Percentiles rank a stretch among this genome's conserved stretches.
Evolutionary conservation across 2,113 vertebrate genomes (phyloP).

Genomic region (Gnathonemus longibarbis): DNA sequence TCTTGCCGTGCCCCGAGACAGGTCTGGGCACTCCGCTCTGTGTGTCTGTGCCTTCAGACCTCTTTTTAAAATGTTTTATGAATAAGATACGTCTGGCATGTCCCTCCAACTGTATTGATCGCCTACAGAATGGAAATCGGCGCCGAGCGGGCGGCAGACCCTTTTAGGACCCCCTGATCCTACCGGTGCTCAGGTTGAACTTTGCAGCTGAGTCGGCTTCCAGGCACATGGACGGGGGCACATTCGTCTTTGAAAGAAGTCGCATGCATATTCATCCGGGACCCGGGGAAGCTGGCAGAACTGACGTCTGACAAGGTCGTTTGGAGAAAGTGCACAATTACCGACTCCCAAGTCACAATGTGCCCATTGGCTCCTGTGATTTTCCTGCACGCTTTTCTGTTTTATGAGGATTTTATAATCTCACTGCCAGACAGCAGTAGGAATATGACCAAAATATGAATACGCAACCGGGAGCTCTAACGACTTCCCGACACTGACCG

Average conservation of each 20-base stretch:
- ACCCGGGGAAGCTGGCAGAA: conserved; percentile 2
- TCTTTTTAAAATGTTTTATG: neutral
- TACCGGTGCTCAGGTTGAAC: conserved; percentile 34
- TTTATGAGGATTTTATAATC: neutral
- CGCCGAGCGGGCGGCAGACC: neutral
- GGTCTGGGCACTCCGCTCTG: neutral
- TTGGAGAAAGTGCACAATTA: neutral
- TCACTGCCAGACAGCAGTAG: neutral
- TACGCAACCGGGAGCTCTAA: neutral
- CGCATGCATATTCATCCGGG: neutral
- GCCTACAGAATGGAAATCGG: neutral
- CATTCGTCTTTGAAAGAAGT: conserved; percentile 11
- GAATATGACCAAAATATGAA: neutral
- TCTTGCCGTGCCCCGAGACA: neutral
- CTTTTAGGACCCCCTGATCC: neutral
- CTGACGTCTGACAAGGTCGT: neutral
- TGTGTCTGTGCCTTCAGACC: too few relatives aligned
- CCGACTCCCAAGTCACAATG: neutral
- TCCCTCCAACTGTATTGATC: neutral
- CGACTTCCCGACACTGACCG: neutral
- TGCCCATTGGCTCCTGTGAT: neutral
- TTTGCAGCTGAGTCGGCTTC: neutral
- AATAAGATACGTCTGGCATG: neutral
- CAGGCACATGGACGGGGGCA: neutral
- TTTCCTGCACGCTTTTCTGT: neutral